These are phyloP conservation scores for Apteryx mantelli DNA, from an alignment of 2,113 vertebrate genomes.

Conservation along the genomic window DNA sequence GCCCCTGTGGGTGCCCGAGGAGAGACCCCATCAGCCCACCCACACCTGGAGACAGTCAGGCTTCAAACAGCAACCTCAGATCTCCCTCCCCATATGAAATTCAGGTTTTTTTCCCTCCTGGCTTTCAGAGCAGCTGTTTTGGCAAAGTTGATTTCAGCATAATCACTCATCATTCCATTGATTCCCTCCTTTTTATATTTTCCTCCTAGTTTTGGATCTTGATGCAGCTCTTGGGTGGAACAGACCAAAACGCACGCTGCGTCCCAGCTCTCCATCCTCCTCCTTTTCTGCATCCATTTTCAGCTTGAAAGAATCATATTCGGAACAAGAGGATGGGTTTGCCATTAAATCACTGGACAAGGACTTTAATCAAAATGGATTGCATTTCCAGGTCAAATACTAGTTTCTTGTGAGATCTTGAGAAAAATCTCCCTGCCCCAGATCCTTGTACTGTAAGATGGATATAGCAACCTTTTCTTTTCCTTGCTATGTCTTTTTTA, in stretches of 20 bases:
- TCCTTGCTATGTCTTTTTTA: not conserved
- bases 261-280: not conserved
- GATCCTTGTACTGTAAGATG: not conserved
- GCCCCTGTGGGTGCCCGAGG: accelerated
- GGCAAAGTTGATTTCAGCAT: not conserved
- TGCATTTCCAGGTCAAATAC: not conserved
- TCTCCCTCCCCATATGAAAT: not conserved
- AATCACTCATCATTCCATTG: not conserved
- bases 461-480: not conserved
- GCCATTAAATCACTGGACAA: not conserved
- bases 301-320: not conserved
- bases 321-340: not conserved
- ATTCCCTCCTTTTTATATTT: not conserved
- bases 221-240: accelerated
- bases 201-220: not conserved
- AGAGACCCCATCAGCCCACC: not conserved
- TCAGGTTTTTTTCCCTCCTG: accelerated
- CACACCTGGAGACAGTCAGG: not conserved
- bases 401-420: not conserved
- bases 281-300: not conserved
- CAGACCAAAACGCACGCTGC: not conserved
- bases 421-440: not conserved
- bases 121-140: not conserved
- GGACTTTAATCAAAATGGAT: not conserved
- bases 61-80: not conserved